Evolutionary conservation across 2,113 vertebrate genomes (phyloP), one percentile per base, ranked within the genome.

Genomic region (Periophthalmodon schlosseri): DNA sequence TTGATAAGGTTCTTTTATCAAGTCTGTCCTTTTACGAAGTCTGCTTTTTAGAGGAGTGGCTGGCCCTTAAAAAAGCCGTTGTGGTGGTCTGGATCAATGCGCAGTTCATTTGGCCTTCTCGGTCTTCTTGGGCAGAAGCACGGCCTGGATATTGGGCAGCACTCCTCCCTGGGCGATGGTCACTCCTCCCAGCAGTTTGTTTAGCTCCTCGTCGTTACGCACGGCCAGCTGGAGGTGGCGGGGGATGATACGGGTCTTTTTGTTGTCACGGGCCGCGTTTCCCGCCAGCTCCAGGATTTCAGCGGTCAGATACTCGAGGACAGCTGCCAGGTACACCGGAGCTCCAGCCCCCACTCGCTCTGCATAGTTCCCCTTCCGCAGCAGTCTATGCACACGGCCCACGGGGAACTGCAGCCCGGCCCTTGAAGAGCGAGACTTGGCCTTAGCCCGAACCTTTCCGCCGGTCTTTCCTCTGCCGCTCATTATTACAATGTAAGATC

Each of bases 141-240:
- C 57, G 57, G 23, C 57, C 57, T 60, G 57, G 13, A 60, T 60
- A 23, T 60, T 60, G 23, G 57, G 57, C 23, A 28, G 57, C 12
- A 60, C 57, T 14, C 57, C 57, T 14, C 57, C 57, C 57, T 60
- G 57, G 4, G 57, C 57, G 23, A 60, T 60, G 57, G 23, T 60
- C 57, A 60, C 57, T 24, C 57, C 57, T 24, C 57, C 57, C 57
- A 24, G 57, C 57, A 60, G 57, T 14, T 60, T 60, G 57, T 60
- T 60, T 3, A 57, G 56, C 56, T 57, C 56, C n/a, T 57, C 56
- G 56, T 57, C 56, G 56, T 57, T 57, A 60, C 57, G 57, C 57
- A 60, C 57, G 57, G 57, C 57, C 57, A 60, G 61, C 61, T 64
- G 61, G 18, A 64, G 61, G 28, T 64, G 61, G 15, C 61, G 57